phyloP scores from a whole-genome alignment of 2,888 invertebrate genomes.

The Minunthozetes semirufus region DNA sequence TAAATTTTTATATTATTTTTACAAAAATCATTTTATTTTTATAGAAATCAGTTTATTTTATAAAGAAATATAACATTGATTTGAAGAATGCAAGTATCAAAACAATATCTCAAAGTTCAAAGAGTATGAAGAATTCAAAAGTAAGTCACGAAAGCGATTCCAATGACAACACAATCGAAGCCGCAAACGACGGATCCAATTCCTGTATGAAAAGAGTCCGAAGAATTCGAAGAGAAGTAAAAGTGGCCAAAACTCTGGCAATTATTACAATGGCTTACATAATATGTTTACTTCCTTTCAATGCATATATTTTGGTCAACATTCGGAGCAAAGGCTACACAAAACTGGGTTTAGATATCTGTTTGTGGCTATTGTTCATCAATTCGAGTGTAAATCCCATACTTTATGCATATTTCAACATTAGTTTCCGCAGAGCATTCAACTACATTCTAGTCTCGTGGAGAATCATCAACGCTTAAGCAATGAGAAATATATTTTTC shows the following conservation, averaged over 20 bases:
- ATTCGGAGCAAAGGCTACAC: not conserved
- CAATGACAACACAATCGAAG: not conserved
- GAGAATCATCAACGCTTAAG: not conserved
- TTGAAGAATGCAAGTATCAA: no score
- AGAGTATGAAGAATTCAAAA: not conserved
- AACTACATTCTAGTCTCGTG: not conserved
- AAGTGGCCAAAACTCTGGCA: conserved; percentile 5
- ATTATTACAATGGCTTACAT: conserved; percentile 1
- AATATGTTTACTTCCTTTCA: not conserved
- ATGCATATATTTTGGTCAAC: not conserved
- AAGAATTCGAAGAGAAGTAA: not conserved
- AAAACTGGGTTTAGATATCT: not conserved
- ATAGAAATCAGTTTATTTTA: no score
- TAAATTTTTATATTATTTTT: no score
- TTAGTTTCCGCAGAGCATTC: not conserved
- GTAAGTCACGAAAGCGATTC: not conserved
- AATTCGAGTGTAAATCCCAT: not conserved
- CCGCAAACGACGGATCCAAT: not conserved
- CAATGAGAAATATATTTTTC: not conserved
- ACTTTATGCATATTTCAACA: not conserved
- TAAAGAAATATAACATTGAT: no score
- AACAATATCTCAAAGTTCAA: no score
- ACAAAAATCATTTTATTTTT: no score
- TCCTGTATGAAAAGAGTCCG: not conserved
- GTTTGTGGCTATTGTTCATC: conserved; percentile 1